Evolutionary conservation across 2,113 vertebrate genomes (phyloP), one percentile per base, ranked within the genome.

Genomic region (Mesembrinibis cayennensis): DNA sequence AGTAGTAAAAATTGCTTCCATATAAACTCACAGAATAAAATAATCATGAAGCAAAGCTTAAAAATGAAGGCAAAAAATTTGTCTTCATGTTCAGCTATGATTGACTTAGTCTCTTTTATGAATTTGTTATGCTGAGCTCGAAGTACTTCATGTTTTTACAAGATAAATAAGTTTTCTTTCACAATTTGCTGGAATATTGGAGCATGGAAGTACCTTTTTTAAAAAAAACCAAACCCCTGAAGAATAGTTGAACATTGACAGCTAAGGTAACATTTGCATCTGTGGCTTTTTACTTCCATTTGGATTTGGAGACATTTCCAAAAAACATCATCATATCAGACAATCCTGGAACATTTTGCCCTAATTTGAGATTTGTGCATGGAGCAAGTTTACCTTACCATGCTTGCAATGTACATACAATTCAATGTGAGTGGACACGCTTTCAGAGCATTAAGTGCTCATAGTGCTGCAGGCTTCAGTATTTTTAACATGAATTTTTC

Each of bases 341-440:
- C 45, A 61, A 29, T 71, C 14, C 15, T 69, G 27, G 6, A 62
- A 49, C 18, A 23, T 61, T 59, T 62, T 90, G 11, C 15, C 11
- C 11, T 49, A 8, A 22, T 62, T 34, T 69, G 49, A 29, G 40
- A 22, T 69, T 42, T 62, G 13, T 47, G 27, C 1, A 0, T 27
- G 9, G 13, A 47, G 27, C n/a, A 58, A 78, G 22, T 42, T 38
- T 73, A 52, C 20, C 27, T 55, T 78, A 21, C 16, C 5, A 1
- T 29, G 21, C 18, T 45, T 78, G 38, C 56, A 50, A 10, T 2
- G 1, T 49, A 30, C 16, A 62, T 49, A 30, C 16, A 62, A 3
- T 20, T 62, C n/a, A 7, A 0, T 25, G 23, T 59, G 38, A 67
- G 47, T 1, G 6, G 34, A 34, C 0, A 0, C 56, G 16, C 40